phyloP scores from a whole-genome alignment of 2,888 invertebrate species.

The Pterobdella sp. region DNA sequence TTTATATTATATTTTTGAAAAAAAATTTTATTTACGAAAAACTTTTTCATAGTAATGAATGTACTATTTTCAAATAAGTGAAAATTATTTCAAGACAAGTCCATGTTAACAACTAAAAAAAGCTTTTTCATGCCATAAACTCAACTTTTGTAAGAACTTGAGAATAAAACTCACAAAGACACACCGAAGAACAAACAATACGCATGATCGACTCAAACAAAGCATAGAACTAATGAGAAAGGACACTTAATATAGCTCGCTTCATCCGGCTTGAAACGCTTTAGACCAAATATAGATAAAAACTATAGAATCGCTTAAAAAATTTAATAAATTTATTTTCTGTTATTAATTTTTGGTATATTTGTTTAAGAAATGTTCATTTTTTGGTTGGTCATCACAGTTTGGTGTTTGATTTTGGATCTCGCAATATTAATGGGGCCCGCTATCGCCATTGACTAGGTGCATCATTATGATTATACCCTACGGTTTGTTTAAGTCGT shows the following conservation, averaged over 20 bases:
- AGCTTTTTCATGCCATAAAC: too few relatives aligned
- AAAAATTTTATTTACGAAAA: not conserved
- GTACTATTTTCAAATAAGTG: too few relatives aligned
- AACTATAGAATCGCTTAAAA: too few relatives aligned
- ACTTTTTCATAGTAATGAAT: not conserved
- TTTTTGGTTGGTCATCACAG: not conserved
- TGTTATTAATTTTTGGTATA: too few relatives aligned
- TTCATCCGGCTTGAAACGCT: slow-evolving; percentile 8
- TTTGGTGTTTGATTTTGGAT: not conserved
- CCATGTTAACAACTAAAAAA: too few relatives aligned
- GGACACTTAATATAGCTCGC: slow-evolving; percentile 14
- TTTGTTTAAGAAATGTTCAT: too few relatives aligned
- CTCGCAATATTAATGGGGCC: not conserved
- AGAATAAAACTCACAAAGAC: not conserved
- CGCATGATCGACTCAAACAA: slow-evolving; percentile 10
- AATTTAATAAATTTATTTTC: too few relatives aligned
- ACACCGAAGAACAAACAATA: not conserved
- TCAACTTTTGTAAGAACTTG: too few relatives aligned
- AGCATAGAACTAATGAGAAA: slow-evolving; percentile 14
- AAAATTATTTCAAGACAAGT: too few relatives aligned
- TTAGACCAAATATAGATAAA: not conserved
- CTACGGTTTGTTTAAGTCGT: too few relatives aligned
- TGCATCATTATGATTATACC: not conserved
- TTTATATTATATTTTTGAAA: not conserved
- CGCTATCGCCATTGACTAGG: not conserved